phyloP scores from a whole-genome alignment of 1,140 invertebrate species.

The Drosophila kohkoa region DNA sequence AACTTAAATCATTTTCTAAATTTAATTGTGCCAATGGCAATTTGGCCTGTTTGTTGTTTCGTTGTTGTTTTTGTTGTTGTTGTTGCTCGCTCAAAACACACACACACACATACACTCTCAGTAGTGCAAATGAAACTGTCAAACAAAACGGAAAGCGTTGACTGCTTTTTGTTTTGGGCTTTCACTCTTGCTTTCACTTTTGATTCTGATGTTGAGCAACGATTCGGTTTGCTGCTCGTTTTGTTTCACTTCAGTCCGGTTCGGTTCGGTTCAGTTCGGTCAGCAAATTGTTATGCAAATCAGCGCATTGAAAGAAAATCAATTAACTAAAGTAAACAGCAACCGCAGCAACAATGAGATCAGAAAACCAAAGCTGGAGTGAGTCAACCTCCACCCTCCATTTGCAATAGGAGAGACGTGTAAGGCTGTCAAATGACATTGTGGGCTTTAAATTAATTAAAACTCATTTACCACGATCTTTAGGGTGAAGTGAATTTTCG shows the following conservation, averaged over 20 bases:
- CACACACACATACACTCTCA: constrained; percentile 3
- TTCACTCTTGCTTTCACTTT: constrained; percentile 28
- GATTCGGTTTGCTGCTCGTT: constrained; percentile 21
- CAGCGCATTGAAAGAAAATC: constrained; percentile 79
- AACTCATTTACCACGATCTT: constrained; percentile 72
- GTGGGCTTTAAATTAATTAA: constrained; percentile 73
- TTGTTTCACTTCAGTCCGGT: background rate
- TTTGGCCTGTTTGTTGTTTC: constrained; percentile 26
- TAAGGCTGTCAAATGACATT: constrained; percentile 50
- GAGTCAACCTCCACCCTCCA: background rate
- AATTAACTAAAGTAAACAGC: constrained; percentile 78
- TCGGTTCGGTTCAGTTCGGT: constrained; percentile 12
- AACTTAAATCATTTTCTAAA: constrained; percentile 51
- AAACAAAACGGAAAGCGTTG: constrained; percentile 51
- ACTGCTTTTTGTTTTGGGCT: constrained; percentile 46
- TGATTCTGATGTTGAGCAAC: constrained; percentile 31
- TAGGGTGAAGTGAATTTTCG: constrained; percentile 12
- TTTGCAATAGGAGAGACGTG: constrained; percentile 29
- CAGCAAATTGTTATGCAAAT: constrained; percentile 73
- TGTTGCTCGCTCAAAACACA: constrained; percentile 1
- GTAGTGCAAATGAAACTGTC: constrained; percentile 29
- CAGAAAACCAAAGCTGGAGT: constrained; percentile 24
- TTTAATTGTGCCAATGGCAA: constrained; percentile 52
- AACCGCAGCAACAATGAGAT: constrained; percentile 40
- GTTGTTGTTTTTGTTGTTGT: background rate